Conservation (phyloP, 2,113 vertebrate species). For the Camelus dromedarius region DNA sequence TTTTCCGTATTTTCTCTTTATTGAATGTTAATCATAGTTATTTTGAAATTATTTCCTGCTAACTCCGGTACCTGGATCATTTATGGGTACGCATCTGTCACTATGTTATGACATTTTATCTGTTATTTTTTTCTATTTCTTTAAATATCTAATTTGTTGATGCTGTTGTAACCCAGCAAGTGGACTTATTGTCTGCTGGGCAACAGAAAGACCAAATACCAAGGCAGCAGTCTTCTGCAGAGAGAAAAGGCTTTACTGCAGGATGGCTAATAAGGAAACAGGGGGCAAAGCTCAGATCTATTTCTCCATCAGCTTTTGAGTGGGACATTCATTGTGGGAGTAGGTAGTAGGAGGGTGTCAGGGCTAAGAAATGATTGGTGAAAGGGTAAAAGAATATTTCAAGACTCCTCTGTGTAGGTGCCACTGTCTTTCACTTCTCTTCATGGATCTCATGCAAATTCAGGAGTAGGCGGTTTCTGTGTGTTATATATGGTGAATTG, state of each 20-base stretch:
- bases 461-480: background rate
- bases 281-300: background rate
- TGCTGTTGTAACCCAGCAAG: background rate
- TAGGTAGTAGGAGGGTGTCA: background rate
- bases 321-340: background rate
- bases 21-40: background rate
- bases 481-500: background rate
- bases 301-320: background rate
- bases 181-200: background rate
- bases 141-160: background rate
- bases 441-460: background rate
- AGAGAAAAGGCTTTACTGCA: background rate
- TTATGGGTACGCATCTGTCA: background rate
- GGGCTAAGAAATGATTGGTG: background rate
- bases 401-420: too few relatives aligned
- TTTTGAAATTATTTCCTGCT: slow-evolving; percentile 28
- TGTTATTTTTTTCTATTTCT: background rate
- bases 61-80: background rate
- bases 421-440: background rate
- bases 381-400: background rate
- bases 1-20: background rate
- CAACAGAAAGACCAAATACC: background rate
- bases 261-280: background rate
- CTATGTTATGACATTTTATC: background rate
- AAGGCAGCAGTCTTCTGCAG: background rate